Evolutionary conservation across 2,113 vertebrate species (phyloP), one percentile per base, ranked within the genome.

Genomic region (Falco punctatus): DNA sequence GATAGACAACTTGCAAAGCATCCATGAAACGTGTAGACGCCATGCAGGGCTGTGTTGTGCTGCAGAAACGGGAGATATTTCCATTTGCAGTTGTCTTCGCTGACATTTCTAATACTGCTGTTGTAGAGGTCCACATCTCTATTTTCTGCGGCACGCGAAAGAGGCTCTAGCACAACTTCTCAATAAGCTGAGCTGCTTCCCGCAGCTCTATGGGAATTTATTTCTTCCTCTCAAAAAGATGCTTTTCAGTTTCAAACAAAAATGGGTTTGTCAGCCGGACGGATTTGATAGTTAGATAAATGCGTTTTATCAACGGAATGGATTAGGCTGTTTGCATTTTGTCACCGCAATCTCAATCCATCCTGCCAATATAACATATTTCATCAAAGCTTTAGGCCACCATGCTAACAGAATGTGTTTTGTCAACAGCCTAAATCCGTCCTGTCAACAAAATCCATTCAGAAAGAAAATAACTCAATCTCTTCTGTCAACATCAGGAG

Each of bases 251-350:
- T 79, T 92, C 93, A 88, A 84, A 62, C 65, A 92, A 90, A 95
- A 96, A 49, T 7, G 89, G 28, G 42, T 94, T 94, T 97, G 95
- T 95, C 95, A 91, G 13, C 85, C 33, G 71, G 81, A 92, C 81
- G 92, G 81, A 91, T 95, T 58, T 90, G 87, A 93, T 91, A 16
- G 64, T 64, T 89, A 51, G 90, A 95, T 93, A 71, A 92, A 95
- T 86, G 91, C 59, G 86, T 83, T 96, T 96, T 86, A 96, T 95
- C 96, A 96, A 15, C 10, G 10, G 81, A 93, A 96, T 86, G 95
- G 96, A 96, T 96, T 92, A 94, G 92, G 83, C 52, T 96, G 88
- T 96, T 97, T 96, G 91, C 94, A 91, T 96, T 97, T 96, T 96
- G 95, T 96, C 96, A 88, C n/a, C 65, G 12, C 69, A 78, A 79